Conservation (phyloP, 2,113 vertebrate genomes). For the Gambusia affinis region DNA sequence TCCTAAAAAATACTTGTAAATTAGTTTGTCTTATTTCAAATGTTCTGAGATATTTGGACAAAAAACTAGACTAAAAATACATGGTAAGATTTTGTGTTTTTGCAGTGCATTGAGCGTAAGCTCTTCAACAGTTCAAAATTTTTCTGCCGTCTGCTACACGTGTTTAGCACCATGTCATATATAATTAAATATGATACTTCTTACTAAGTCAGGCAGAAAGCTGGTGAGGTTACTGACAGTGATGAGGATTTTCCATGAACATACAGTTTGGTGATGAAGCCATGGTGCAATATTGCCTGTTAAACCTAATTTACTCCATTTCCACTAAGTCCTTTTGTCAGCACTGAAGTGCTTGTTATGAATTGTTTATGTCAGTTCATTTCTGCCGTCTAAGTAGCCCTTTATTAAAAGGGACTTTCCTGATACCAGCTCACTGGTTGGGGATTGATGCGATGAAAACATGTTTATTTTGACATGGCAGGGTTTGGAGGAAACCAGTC, state of each 20-base stretch:
- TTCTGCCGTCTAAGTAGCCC: constrained; percentile 28
- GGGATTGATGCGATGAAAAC: constrained; percentile 30
- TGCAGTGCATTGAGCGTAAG: neutral
- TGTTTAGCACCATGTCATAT: constrained; percentile 22
- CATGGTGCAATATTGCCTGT: constrained; percentile 8
- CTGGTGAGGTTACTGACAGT: constrained; percentile 26
- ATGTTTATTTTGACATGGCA: constrained; percentile 11
- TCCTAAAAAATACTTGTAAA: too few species aligned
- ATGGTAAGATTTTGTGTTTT: too few species aligned
- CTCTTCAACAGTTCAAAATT: neutral
- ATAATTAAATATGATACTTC: constrained; percentile 25
- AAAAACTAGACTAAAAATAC: too few species aligned
- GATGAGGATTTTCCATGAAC: constrained; percentile 25
- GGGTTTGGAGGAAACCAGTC: constrained; percentile 30
- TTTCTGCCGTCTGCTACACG: neutral
- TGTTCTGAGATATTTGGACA: too few species aligned
- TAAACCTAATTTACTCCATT: constrained; percentile 28
- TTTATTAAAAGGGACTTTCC: constrained; percentile 35
- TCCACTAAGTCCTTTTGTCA: constrained; percentile 37
- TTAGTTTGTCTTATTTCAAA: too few species aligned
- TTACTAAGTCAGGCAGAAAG: neutral
- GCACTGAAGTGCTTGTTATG: constrained; percentile 3
- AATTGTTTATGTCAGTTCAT: constrained; percentile 29
- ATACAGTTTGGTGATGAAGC: constrained; percentile 11
- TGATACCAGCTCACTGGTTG: constrained; percentile 21